Base-by-base conservation (phyloP, 2,797 vertebrate species). In the Sardinella longiceps region DNA sequence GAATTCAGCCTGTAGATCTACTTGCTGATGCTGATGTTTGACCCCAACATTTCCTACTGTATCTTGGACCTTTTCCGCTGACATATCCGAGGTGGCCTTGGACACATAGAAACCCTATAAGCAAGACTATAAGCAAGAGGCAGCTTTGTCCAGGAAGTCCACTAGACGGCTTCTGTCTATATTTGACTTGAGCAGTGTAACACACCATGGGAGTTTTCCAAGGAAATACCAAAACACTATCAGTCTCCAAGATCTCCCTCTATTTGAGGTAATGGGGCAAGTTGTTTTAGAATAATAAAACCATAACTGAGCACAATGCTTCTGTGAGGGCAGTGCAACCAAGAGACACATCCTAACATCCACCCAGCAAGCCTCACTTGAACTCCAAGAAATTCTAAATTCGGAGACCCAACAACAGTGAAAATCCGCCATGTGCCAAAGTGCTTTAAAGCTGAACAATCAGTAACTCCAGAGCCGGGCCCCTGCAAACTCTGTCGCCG, bases 111-210 rank as follows among this genome's bases (percentile, higher is more conserved):
- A 15, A 74, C 66, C 66, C 50, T 4, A 53, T 5, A 53, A 2
- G 51, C 51, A 53, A 2, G 51, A 18, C 51, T 37, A 77, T 37
- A 77, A 77, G 70, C 18, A 82, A 63, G 81, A 53, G 33, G 84
- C 51, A 39, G 46, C 15, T 56, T 84, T 43, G 51, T 77, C 70
- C 70, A 77, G 70, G 70, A 77, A 77, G 70, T 77, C 23, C 70
- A 77, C 70, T 43, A 20, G 70, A 77, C 23, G 37, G 70, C 18
- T 77, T 39, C 70, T 77, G 70, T 77, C 70, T 77, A 77, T 23
- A 77, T 77, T 77, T 77, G 70, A 77, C 70, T 23, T 39, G 70
- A 23, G 33, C 37, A 77, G 70, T 37, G 2, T 18, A 39, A 39
- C 70, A 43, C 70, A 77, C 15, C 70, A 77, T 77, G 70, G 15